Conservation (phyloP, 2,797 vertebrate species). For the Acrossocheilus wenchowensis region DNA sequence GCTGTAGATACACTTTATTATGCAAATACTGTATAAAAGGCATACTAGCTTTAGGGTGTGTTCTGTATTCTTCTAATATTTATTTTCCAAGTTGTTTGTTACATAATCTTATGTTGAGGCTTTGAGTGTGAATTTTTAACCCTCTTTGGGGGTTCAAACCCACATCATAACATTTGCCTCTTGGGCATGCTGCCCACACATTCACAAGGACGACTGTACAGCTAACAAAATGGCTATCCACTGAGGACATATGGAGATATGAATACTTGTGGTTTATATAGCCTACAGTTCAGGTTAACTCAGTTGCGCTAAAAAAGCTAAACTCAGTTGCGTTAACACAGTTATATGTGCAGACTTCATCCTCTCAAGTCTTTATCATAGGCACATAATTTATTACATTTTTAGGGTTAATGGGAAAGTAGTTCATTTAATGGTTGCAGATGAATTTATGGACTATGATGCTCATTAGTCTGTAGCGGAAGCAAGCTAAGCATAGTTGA, state of each 20-base stretch:
- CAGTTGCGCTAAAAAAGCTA: neutral
- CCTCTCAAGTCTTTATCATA: conserved; percentile 28
- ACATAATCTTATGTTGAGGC: neutral
- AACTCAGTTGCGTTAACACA: neutral
- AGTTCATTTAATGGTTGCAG: conserved; percentile 51
- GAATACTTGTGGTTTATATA: neutral
- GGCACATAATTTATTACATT: conserved; percentile 50
- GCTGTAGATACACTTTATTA: conserved; percentile 15
- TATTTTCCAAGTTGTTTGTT: conserved; percentile 5
- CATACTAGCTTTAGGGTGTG: conserved; percentile 3
- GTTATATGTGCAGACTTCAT: neutral
- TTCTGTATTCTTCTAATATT: conserved; percentile 23
- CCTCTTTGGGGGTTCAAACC: neutral
- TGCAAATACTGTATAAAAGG: conserved; percentile 22
- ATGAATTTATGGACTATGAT: conserved; percentile 56
- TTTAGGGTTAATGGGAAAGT: conserved; percentile 43
- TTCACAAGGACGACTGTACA: neutral
- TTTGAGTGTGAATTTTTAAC: conserved; percentile 6
- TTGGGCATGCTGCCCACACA: conserved; percentile 3
- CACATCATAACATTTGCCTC: neutral
- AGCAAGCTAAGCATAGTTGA: neutral
- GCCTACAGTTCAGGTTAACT: neutral
- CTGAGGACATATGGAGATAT: neutral
- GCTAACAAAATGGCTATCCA: neutral
- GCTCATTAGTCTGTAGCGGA: conserved; percentile 45